phyloP scores from a whole-genome alignment of 1,140 invertebrate species.

The roundworm (Caenorhabditis elegans) region WBcel235 BX284603.4:11219001-11219500 shows the following conservation, averaged over 20 bases:
- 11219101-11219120: no score
- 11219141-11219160: no score
- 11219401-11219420: conserved; percentile 46
- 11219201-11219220: no score
- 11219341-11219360: neutral
- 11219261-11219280: conserved; percentile 13
- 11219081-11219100: no score
- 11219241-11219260: neutral
- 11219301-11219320: conserved; percentile 9
- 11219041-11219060: no score
- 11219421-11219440: conserved; percentile 51
- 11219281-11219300: neutral
- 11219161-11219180: no score
- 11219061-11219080: no score
- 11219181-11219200: no score
- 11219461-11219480: conserved; percentile 63
- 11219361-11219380: neutral
- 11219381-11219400: conserved; percentile 38
- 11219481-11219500: conserved; percentile 56
- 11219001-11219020: no score
- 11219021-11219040: no score
- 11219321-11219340: neutral
- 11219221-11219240: neutral
- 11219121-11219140: no score
- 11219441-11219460: conserved; percentile 56